These are phyloP conservation scores for Pangasius krempfi DNA, from an alignment of 2,797 vertebrate species.

Conservation along the genomic window DNA sequence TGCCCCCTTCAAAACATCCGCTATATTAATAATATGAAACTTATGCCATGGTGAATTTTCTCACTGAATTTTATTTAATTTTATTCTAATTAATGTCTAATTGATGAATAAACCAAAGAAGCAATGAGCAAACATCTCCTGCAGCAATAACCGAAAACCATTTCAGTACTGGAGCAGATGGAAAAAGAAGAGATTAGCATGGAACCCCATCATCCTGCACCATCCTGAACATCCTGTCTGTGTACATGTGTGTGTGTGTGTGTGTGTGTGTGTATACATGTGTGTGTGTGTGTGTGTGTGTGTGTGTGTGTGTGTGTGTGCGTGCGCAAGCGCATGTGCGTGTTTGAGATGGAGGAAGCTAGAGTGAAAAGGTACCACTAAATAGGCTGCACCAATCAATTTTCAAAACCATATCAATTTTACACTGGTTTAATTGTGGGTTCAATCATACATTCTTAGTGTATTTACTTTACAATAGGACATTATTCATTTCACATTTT, in stretches of 20 bases:
- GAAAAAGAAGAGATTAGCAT: slow-evolving; percentile 70
- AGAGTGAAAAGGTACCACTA: background rate
- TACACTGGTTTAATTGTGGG: background rate
- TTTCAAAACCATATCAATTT: background rate
- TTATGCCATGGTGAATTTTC: background rate
- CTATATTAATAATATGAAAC: background rate
- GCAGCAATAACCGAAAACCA: slow-evolving; percentile 23
- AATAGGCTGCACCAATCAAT: background rate
- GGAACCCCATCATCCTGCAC: slow-evolving; percentile 66
- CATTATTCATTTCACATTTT: background rate
- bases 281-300: background rate
- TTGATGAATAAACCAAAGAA: background rate
- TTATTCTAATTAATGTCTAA: slow-evolving; percentile 18
- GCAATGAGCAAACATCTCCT: slow-evolving; percentile 5
- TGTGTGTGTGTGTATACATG: background rate
- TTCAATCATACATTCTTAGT: background rate
- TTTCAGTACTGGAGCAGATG: slow-evolving; percentile 68
- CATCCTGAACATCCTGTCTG: background rate
- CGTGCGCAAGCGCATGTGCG: background rate
- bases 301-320: background rate
- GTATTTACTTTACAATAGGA: background rate
- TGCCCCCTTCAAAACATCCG: background rate
- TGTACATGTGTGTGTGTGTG: background rate
- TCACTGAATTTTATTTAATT: background rate
- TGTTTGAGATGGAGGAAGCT: background rate